These are phyloP conservation scores for Diprion similis DNA, from an alignment of 1,140 invertebrate species.

Conservation along the genomic window DNA sequence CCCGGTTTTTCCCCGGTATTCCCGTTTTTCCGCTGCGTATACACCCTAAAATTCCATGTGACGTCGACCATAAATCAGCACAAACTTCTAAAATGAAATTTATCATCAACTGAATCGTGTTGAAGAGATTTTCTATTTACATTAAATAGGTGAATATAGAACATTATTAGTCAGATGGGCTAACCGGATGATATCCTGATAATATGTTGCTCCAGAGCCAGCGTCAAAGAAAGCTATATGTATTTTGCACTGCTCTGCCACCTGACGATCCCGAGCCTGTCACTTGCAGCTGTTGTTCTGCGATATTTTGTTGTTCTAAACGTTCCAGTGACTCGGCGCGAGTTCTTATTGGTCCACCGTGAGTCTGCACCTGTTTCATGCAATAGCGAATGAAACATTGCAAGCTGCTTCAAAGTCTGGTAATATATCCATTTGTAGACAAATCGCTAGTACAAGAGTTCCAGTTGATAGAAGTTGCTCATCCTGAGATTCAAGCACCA, in stretches of 20 bases:
- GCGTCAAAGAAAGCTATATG: slow-evolving; percentile 76
- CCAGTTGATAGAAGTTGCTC: no score
- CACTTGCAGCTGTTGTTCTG: slow-evolving; percentile 49
- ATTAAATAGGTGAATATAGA: background rate
- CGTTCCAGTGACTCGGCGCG: slow-evolving; percentile 73
- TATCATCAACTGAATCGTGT: no score
- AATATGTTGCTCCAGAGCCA: slow-evolving; percentile 51
- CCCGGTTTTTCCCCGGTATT: no score
- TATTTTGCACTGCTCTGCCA: slow-evolving; percentile 73
- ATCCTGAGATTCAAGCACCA: no score
- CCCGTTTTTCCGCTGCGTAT: no score
- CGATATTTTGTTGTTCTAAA: slow-evolving; percentile 60
- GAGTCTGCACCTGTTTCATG: slow-evolving; percentile 59
- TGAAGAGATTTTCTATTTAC: background rate
- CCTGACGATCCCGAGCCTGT: slow-evolving; percentile 58
- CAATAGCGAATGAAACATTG: background rate
- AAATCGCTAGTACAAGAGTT: background rate
- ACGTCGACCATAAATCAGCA: no score
- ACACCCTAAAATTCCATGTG: no score
- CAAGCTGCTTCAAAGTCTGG: background rate
- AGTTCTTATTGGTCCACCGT: slow-evolving; percentile 73
- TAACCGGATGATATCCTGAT: slow-evolving; percentile 45
- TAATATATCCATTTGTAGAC: background rate
- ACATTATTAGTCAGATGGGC: slow-evolving; percentile 43
- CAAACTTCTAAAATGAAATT: no score